Percentiles rank a stretch among this genome's conserved stretches.
These are phyloP conservation scores for Typhlichthys eigenmanni DNA, from an alignment of 2,797 vertebrate species.

Conservation along the genomic window DNA sequence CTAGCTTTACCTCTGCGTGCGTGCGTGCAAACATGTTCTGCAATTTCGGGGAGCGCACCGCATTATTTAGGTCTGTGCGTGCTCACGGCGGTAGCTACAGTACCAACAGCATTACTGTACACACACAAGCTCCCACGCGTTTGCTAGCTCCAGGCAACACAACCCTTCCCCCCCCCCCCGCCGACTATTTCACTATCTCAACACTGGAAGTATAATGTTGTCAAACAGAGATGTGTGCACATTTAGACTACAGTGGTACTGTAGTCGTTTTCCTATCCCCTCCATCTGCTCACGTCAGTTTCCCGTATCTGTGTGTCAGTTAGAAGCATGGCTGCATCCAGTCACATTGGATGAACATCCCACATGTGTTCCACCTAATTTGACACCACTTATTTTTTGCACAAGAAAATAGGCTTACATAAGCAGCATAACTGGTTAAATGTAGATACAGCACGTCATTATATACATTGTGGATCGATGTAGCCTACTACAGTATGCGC, in stretches of 20 bases:
- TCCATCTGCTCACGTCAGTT: conserved; percentile 25
- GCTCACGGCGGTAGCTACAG: background rate
- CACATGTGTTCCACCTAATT: conserved; percentile 35
- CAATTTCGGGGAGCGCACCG: conserved; percentile 5
- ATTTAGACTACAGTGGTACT: conserved; percentile 22
- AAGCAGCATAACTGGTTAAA: no score
- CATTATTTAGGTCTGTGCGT: conserved; percentile 8
- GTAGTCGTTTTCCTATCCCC: conserved; percentile 50
- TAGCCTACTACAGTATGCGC: no score
- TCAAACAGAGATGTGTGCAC: conserved; percentile 26
- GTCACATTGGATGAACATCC: conserved; percentile 34
- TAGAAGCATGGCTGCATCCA: conserved; percentile 39
- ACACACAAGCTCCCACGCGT: conserved; percentile 3
- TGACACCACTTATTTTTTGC: conserved; percentile 23
- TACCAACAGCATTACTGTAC: conserved; percentile 12
- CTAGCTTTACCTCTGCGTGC: conserved; percentile 11
- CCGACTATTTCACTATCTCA: conserved; percentile 10
- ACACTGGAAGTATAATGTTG: conserved; percentile 30
- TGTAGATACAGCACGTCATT: no score
- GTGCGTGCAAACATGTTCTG: background rate
- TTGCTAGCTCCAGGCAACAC: background rate
- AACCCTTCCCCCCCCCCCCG: background rate
- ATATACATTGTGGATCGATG: no score
- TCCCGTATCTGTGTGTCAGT: conserved; percentile 22
- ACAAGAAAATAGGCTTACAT: background rate